Conservation (phyloP, 2,888 invertebrate genomes). For the Drosophila quinaria region DNA sequence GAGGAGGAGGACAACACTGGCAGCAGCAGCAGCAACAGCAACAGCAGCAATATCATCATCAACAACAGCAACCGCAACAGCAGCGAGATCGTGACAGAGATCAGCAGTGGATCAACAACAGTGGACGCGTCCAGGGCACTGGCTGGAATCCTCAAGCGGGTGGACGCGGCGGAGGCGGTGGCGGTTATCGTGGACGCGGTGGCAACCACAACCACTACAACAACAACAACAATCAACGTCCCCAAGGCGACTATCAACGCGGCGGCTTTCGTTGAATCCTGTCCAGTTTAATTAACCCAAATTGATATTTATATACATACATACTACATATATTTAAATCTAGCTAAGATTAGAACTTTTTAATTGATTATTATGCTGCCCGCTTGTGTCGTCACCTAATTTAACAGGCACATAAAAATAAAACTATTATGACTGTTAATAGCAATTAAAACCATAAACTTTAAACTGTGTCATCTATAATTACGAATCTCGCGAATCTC, state of each 20-base stretch:
- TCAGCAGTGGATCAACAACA: conserved; percentile 80
- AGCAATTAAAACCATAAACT: conserved; percentile 38
- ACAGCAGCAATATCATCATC: conserved; percentile 60
- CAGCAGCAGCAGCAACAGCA: conserved; percentile 66
- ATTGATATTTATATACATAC: conserved; percentile 39
- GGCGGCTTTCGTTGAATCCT: conserved; percentile 44
- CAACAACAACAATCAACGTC: conserved; percentile 44
- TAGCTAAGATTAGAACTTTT: conserved; percentile 35
- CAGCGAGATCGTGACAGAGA: conserved; percentile 62
- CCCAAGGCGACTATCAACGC: conserved; percentile 47
- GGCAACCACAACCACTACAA: conserved; percentile 46
- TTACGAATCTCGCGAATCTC: conserved; percentile 46
- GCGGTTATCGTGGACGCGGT: conserved; percentile 34
- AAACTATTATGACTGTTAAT: conserved; percentile 42
- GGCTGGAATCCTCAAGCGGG: conserved; percentile 80
- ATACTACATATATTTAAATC: conserved; percentile 13
- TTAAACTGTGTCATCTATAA: conserved; percentile 61
- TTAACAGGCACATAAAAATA: conserved; percentile 15
- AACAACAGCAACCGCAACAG: conserved; percentile 63
- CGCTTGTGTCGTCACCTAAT: conserved; percentile 16
- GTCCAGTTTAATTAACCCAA: conserved; percentile 24
- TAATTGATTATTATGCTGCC: conserved; percentile 22
- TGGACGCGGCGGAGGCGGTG: conserved; percentile 48
- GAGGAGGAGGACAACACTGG: conserved; percentile 67
- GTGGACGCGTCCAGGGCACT: conserved; percentile 84